Conservation (phyloP, 23 tunicate genomes). For the Ciona savignyi region DNA sequence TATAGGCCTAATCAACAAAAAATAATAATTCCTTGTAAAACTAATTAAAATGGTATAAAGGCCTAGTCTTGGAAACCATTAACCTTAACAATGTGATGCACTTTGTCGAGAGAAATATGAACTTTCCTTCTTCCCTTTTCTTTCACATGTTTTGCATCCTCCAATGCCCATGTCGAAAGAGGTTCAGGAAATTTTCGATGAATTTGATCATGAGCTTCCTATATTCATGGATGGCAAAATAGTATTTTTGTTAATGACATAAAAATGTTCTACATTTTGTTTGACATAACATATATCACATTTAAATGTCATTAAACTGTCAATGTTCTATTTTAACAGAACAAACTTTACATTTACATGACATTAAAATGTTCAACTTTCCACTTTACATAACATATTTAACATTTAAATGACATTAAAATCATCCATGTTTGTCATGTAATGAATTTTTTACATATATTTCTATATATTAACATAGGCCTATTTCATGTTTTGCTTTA, state of each 20-base stretch:
- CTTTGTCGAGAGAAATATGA: slow-evolving; percentile 69
- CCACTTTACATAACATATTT: no score
- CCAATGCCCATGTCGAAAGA: slow-evolving; percentile 44
- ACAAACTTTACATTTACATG: no score
- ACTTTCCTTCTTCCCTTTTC: slow-evolving; percentile 74
- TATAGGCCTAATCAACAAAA: no score
- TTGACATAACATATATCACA: not conserved
- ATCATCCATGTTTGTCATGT: no score
- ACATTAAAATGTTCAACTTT: no score
- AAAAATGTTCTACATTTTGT: not conserved
- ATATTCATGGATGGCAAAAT: not conserved
- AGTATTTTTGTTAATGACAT: not conserved
- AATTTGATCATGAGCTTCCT: slow-evolving; percentile 89
- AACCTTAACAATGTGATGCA: slow-evolving; percentile 81
- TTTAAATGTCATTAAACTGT: not conserved
- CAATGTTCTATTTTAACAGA: not conserved
- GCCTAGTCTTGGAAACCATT: no score
- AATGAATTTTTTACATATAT: no score
- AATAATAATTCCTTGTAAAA: no score
- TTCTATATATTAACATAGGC: no score
- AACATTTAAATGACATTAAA: no score
- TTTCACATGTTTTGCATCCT: slow-evolving; percentile 44
- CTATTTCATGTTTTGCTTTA: no score
- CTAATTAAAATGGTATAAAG: no score
- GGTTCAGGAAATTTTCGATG: slow-evolving; percentile 81